These are phyloP conservation scores for Nomada flava DNA, from an alignment of 2,888 invertebrate species.

Conservation along the genomic window DNA sequence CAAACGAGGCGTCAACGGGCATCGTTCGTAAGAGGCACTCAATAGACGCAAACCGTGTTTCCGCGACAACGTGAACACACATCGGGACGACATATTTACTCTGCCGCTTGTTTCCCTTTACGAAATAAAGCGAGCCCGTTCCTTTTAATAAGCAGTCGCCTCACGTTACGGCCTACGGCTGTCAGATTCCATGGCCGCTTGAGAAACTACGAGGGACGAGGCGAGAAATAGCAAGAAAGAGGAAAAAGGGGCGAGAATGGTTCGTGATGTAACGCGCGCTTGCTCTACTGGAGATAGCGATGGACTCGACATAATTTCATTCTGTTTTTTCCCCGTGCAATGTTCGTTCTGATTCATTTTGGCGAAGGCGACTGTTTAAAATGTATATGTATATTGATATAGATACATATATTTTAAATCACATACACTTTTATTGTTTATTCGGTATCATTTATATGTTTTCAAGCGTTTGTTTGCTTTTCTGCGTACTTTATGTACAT, in stretches of 20 bases:
- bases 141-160: constrained; percentile 56
- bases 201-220: constrained; percentile 8
- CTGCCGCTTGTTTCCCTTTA: constrained; percentile 47
- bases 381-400: too few species aligned
- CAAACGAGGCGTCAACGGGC: constrained; percentile 53
- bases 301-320: not conserved
- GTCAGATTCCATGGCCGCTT: constrained; percentile 47
- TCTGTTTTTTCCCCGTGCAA: not conserved
- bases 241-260: constrained; percentile 31
- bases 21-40: constrained; percentile 48
- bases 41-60: constrained; percentile 48
- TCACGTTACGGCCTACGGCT: constrained; percentile 52
- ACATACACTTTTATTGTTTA: too few species aligned
- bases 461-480: too few species aligned
- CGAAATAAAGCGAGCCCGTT: constrained; percentile 52
- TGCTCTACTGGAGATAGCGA: constrained; percentile 17
- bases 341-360: not conserved
- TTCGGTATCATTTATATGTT: too few species aligned
- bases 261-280: constrained; percentile 30
- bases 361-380: not conserved
- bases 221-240: constrained; percentile 35
- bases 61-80: constrained; percentile 50
- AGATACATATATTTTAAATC: too few species aligned
- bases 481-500: too few species aligned
- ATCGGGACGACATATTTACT: constrained; percentile 50